A percentile compares a stretch with the other conserved stretches of the same genome.
phyloP scores from a whole-genome alignment of 2,797 vertebrate genomes.

The Bovichtus diacanthus region DNA sequence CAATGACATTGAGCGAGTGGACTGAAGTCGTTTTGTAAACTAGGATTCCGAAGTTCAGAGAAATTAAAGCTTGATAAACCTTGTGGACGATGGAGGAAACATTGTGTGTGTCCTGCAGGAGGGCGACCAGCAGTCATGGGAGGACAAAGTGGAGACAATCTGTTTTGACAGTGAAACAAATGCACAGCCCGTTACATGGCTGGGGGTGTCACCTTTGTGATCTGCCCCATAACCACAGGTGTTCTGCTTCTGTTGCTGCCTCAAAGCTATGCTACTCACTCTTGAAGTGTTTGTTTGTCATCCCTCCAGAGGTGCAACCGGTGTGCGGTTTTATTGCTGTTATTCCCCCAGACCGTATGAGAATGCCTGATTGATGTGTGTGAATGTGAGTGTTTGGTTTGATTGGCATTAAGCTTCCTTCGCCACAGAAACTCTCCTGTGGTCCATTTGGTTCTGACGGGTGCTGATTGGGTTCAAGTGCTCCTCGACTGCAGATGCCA shows the following conservation, averaged over 20 bases:
- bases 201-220: slow-evolving; percentile 43
- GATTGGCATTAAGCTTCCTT: slow-evolving; percentile 73
- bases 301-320: slow-evolving; percentile 33
- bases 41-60: too few species aligned
- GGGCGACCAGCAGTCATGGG: slow-evolving; percentile 33
- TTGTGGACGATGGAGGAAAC: neutral
- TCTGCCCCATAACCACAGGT: slow-evolving; percentile 45
- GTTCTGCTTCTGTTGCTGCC: slow-evolving; percentile 33
- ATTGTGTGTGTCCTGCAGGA: neutral
- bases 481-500: slow-evolving; percentile 72
- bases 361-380: slow-evolving; percentile 57
- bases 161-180: slow-evolving; percentile 64
- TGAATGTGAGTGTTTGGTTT: slow-evolving; percentile 55
- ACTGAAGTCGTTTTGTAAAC: too few species aligned
- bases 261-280: slow-evolving; percentile 32
- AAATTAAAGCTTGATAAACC: slow-evolving; percentile 32
- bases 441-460: slow-evolving; percentile 78
- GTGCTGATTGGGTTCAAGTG: slow-evolving; percentile 81
- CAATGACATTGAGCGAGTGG: too few species aligned
- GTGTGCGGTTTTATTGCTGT: slow-evolving; percentile 47
- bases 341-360: slow-evolving; percentile 32
- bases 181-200: slow-evolving; percentile 34
- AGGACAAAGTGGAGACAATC: slow-evolving; percentile 36
- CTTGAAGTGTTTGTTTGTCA: slow-evolving; percentile 29
- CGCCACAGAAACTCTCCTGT: slow-evolving; percentile 54